These are phyloP conservation scores for Tetragnatha montana DNA, from an alignment of 2,888 invertebrate genomes.

Conservation along the genomic window DNA sequence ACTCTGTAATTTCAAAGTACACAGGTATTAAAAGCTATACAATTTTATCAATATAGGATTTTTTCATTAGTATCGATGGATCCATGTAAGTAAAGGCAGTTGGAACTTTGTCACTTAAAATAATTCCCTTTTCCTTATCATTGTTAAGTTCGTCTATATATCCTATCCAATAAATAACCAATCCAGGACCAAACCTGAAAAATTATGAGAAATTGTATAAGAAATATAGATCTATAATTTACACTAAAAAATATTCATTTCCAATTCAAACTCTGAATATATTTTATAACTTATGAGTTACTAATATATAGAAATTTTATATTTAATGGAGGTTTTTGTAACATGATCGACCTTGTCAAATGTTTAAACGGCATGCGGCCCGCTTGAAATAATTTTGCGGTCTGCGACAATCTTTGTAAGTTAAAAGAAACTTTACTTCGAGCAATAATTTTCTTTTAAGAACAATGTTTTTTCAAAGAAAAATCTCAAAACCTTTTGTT, in stretches of 20 bases:
- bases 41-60: conserved; percentile 18
- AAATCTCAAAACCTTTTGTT: too few relatives aligned
- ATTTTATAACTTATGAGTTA: neutral
- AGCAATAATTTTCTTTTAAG: too few relatives aligned
- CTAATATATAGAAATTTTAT: too few relatives aligned
- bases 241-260: too few relatives aligned
- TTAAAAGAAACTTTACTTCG: too few relatives aligned
- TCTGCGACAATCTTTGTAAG: too few relatives aligned
- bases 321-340: too few relatives aligned
- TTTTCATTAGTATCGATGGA: conserved; percentile 52
- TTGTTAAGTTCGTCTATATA: conserved; percentile 78
- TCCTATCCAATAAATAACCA: conserved; percentile 97
- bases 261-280: neutral
- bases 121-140: conserved; percentile 52
- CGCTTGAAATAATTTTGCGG: too few relatives aligned
- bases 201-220: neutral
- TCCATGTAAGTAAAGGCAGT: conserved; percentile 53
- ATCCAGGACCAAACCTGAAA: conserved; percentile 89
- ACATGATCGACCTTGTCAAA: too few relatives aligned
- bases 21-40: neutral
- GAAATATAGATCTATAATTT: too few relatives aligned
- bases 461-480: too few relatives aligned
- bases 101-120: conserved; percentile 61
- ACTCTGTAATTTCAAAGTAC: too few relatives aligned
- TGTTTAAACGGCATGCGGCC: neutral